These are phyloP conservation scores for Pemphredon lugubris DNA, from an alignment of 2,888 invertebrate genomes.

Conservation along the genomic window DNA sequence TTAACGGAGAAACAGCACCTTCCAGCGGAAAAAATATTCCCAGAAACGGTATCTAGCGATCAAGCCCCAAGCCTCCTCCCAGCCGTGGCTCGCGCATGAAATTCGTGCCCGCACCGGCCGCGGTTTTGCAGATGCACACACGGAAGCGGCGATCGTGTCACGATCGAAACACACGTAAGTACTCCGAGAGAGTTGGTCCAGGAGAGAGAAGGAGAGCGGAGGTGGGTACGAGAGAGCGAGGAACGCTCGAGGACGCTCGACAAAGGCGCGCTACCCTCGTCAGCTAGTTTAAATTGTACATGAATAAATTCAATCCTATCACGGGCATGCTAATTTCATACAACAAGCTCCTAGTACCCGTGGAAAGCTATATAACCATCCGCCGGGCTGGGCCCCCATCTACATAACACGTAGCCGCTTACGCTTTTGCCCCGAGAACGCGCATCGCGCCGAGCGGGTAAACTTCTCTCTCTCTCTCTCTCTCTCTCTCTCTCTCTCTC, in stretches of 20 bases:
- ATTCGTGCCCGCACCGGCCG: constrained; percentile 33
- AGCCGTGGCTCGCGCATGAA: constrained; percentile 24
- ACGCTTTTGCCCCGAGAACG: constrained; percentile 42
- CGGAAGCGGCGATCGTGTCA: constrained; percentile 37
- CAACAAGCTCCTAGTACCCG: constrained; percentile 66
- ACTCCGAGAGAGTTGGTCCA: constrained; percentile 3
- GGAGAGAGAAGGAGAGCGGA: constrained; percentile 20
- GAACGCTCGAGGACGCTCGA: constrained; percentile 49
- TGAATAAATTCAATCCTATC: constrained; percentile 75
- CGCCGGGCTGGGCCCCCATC: constrained; percentile 54
- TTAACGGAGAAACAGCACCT: too few relatives aligned
- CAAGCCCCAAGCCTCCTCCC: neutral
- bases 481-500: constrained; percentile 12
- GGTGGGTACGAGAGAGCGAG: constrained; percentile 16
- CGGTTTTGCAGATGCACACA: constrained; percentile 36
- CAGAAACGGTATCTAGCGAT: too few relatives aligned
- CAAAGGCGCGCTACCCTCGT: constrained; percentile 64
- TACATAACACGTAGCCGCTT: constrained; percentile 69
- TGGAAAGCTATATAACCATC: constrained; percentile 55
- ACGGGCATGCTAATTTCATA: constrained; percentile 72
- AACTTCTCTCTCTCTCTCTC: constrained; percentile 21
- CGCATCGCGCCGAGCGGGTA: constrained; percentile 19
- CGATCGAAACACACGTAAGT: constrained; percentile 32
- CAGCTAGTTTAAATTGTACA: constrained; percentile 73
- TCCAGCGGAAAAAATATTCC: too few relatives aligned